Conservation (phyloP, 1,140 invertebrate genomes). For the Anoplophora glabripennis region DNA sequence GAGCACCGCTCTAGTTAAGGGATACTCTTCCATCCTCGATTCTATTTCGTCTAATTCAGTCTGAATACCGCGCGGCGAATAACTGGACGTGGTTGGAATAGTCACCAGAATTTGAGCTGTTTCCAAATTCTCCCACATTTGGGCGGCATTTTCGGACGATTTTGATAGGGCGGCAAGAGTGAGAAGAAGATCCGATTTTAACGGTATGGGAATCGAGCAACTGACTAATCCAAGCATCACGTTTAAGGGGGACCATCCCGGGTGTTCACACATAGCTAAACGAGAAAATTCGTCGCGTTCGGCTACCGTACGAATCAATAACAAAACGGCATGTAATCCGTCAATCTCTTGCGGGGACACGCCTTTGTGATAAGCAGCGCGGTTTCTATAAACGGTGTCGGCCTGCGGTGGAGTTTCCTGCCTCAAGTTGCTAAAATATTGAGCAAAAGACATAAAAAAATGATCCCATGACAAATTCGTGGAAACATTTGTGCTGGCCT, state of each 20-base stretch:
- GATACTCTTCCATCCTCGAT: conserved; percentile 83
- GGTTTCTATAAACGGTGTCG: conserved; percentile 63
- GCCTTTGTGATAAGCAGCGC: conserved; percentile 57
- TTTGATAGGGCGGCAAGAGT: conserved; percentile 75
- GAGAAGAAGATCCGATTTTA: conserved; percentile 80
- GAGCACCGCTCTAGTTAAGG: conserved; percentile 77
- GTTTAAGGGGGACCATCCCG: conserved; percentile 77
- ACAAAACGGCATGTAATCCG: conserved; percentile 77
- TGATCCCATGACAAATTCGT: conserved; percentile 79
- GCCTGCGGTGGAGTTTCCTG: conserved; percentile 63
- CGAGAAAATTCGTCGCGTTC: conserved; percentile 75
- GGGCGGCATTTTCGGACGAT: conserved; percentile 70
- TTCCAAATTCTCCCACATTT: conserved; percentile 84
- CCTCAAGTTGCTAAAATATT: conserved; percentile 68
- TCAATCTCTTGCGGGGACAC: conserved; percentile 85
- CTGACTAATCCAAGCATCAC: conserved; percentile 79
- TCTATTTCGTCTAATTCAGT: conserved; percentile 76
- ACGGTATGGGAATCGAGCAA: conserved; percentile 77
- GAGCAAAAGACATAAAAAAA: conserved; percentile 80
- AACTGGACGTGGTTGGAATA: conserved; percentile 61
- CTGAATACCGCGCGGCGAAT: conserved; percentile 64
- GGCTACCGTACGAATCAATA: conserved; percentile 74
- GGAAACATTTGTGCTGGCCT: conserved; percentile 61
- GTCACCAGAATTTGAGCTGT: conserved; percentile 78
- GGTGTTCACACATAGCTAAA: conserved; percentile 78